Base-by-base conservation (phyloP, 2,797 vertebrate species). In the Cirrhinus molitorella region DNA sequence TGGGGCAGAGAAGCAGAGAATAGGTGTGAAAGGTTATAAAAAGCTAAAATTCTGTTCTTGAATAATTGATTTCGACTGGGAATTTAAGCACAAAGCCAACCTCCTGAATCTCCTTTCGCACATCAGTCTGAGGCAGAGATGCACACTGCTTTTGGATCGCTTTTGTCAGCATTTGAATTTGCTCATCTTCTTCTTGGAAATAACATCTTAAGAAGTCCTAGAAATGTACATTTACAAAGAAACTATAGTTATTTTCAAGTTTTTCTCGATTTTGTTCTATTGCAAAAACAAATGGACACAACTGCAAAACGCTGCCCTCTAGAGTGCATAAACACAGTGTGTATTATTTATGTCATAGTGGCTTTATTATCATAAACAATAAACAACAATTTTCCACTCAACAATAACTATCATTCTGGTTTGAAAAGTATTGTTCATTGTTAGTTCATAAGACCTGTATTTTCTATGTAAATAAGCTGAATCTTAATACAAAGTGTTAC, bases 171-270 rank as follows among this genome's bases (percentile, higher is more conserved):
- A 0, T 0, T 14, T 45, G 0, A 4, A 86, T 23, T 1, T 53
- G 4, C 7, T 0, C 19, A 16, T 55, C 47, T 0, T 55, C 6
- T 0, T 53, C 67, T 71, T 28, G 90, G 86, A 95, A 94, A 87
- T 93, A 92, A 0, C 28, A 82, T 76, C 87, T 85, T 0, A 94
- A 74, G 37, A 37, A 1, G 0, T 5, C 87, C 94, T 95, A 89
- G 5, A 47, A 31, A 53, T 23, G 5, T 17, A 9, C 1, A 59
- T 68, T 57, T 57, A 34, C 23, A 70, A 10, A 80, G 31, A 28
- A 55, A 55, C 17, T 11, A n/a, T 12, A 57, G 12, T 80, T 16
- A 70, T 40, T 51, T 14, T 25, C 11, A 31, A 10, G 4, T 43
- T 55, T 59, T 59, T 28, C 16, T 17, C 8, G 5, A 37, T 10